Evolutionary conservation across 2,113 vertebrate genomes (phyloP), one percentile per base, ranked within the genome.

Genomic region (Oncorhynchus masou): DNA sequence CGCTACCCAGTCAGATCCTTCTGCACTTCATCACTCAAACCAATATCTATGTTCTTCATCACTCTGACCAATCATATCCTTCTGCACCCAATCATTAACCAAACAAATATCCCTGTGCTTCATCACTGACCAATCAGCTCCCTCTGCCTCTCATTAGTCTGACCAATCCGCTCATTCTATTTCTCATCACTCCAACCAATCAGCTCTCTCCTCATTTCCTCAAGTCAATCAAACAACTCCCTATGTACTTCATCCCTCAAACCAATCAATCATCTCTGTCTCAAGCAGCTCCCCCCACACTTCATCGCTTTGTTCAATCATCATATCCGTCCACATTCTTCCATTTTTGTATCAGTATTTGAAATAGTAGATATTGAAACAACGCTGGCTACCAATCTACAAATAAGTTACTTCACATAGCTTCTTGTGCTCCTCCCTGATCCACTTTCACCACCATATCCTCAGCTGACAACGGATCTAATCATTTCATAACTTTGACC

Each of bases 181-280:
- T 73, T 76, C 84, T 83, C 71, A 85, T 89, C 86, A 78, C 70
- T 60, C 24, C 69, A 64, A 49, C 27, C 3, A 5, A 73, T 78
- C 79, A 77, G 64, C 64, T 29, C 24, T 66, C 64, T 15, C 64
- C 12, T 66, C 25, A 13, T n/a, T n/a, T 13, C 9, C 11, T 19
- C 51, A 19, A 19, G 19, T 19, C 25, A 66, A 66, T 66, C 64
- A 66, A 68, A 3, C 27, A 19, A 7, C 7, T 9, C 29, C 66
- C 15, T 68, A 19, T 16, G 66, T 13, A 39, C 29, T 25, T 20
- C 39, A 48, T 22, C 34, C 2, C 19, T 39, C 68, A 13, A 48
- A 48, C 68, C 34, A 48, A 70, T 70, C 68, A 22, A 5, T 0
- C 22, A 11, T 31, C 39, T 66, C 25, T 16, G 27, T 49, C 6